phyloP scores from a whole-genome alignment of 2,113 vertebrate genomes.

The Indri indri region DNA sequence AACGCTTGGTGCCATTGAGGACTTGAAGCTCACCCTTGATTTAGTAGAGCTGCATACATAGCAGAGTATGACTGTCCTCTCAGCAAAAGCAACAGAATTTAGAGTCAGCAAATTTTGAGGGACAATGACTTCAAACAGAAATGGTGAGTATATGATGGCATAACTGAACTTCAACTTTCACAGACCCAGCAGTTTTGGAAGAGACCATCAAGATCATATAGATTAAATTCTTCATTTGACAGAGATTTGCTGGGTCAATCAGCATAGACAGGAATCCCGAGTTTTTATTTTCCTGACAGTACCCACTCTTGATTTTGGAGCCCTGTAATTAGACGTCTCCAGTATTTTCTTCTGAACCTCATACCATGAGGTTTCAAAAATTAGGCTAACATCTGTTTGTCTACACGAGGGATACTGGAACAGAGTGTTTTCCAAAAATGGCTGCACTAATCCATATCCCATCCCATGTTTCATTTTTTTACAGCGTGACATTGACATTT shows the following conservation, averaged over 20 bases:
- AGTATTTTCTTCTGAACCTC: not conserved
- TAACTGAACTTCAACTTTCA: not conserved
- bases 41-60: constrained; percentile 50
- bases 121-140: constrained; percentile 42
- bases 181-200: not conserved
- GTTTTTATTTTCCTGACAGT: not conserved
- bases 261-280: not conserved
- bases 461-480: not conserved
- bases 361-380: not conserved
- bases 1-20: not conserved
- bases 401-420: not conserved
- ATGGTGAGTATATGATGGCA: not conserved
- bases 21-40: constrained; percentile 53
- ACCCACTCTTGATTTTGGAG: not conserved
- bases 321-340: not conserved
- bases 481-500: not conserved
- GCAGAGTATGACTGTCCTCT: constrained; percentile 39
- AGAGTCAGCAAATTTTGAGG: constrained; percentile 61
- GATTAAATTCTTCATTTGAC: not conserved
- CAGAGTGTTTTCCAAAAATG: not conserved
- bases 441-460: not conserved
- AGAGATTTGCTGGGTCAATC: not conserved
- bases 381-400: not conserved
- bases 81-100: constrained; percentile 53
- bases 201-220: not conserved